phyloP scores from a whole-genome alignment of 2,888 invertebrate species.

The Hedya salicella region DNA sequence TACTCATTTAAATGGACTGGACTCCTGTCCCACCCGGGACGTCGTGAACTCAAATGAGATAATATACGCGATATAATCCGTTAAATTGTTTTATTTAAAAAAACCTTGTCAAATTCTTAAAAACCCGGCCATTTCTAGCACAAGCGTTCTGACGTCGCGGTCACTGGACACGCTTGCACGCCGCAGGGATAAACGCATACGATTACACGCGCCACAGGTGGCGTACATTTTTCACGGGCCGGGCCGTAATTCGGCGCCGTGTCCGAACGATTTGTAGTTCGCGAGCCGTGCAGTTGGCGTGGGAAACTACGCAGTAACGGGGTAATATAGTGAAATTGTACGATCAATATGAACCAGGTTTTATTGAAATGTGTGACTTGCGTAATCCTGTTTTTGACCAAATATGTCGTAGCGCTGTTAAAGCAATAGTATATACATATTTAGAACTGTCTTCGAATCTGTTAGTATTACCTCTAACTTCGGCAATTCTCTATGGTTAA shows the following conservation, averaged over 20 bases:
- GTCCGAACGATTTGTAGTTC: slow-evolving; percentile 70
- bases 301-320: background rate
- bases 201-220: slow-evolving; percentile 83
- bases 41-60: too few species aligned
- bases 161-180: slow-evolving; percentile 62
- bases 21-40: too few species aligned
- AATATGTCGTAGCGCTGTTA: too few species aligned
- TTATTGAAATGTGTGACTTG: too few species aligned
- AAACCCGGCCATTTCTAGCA: slow-evolving; percentile 6
- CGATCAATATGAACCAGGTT: background rate
- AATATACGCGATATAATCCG: too few species aligned
- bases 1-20: too few species aligned
- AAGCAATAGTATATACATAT: too few species aligned
- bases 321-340: slow-evolving; percentile 3
- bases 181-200: slow-evolving; percentile 82
- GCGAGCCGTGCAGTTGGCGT: slow-evolving; percentile 3
- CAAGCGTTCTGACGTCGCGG: slow-evolving; percentile 20
- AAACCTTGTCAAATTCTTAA: background rate
- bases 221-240: slow-evolving; percentile 80
- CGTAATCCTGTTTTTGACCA: too few species aligned
- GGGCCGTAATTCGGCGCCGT: slow-evolving; percentile 72
- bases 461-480: background rate
- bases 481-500: background rate
- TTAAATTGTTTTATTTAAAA: too few species aligned
- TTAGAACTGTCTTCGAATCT: too few species aligned